Percentiles rank a stretch among this genome's conserved stretches.
Evolutionary conservation across 2,888 invertebrate genomes (phyloP).

Genomic region (Drosophila nigricruria): DNA sequence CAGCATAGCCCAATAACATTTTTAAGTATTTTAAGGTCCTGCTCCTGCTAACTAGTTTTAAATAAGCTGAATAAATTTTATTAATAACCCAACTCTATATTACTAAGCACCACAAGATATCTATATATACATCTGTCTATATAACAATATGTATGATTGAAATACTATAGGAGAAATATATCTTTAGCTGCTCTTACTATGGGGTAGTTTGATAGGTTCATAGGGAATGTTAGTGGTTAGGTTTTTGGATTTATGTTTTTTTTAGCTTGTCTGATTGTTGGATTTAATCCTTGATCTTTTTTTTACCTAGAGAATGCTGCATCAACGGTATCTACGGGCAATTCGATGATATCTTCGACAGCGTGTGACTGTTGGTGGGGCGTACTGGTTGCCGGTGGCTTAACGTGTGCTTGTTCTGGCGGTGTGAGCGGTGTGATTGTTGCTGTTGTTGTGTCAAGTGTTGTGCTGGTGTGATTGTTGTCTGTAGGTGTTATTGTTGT

Average conservation of each 20-base stretch:
- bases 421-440: constrained; percentile 79
- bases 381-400: constrained; percentile 77
- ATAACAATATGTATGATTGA: background rate
- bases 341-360: constrained; percentile 77
- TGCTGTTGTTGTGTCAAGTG: constrained; percentile 64
- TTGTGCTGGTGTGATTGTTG: constrained; percentile 73
- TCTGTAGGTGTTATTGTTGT: constrained; percentile 54
- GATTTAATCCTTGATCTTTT: constrained; percentile 3
- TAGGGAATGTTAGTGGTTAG: background rate
- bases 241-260: background rate
- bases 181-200: background rate
- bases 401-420: constrained; percentile 61
- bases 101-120: background rate
- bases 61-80: background rate
- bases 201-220: background rate
- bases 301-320: constrained; percentile 81
- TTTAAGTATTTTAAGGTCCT: background rate
- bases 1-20: background rate
- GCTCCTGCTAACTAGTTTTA: background rate
- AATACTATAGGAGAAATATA: background rate
- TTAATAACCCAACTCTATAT: background rate
- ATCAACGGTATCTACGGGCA: constrained; percentile 83
- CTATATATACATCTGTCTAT: background rate
- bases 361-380: constrained; percentile 66
- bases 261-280: background rate